These are phyloP conservation scores for Coluber constrictor DNA, from an alignment of 2,797 vertebrate genomes.

Conservation along the genomic window DNA sequence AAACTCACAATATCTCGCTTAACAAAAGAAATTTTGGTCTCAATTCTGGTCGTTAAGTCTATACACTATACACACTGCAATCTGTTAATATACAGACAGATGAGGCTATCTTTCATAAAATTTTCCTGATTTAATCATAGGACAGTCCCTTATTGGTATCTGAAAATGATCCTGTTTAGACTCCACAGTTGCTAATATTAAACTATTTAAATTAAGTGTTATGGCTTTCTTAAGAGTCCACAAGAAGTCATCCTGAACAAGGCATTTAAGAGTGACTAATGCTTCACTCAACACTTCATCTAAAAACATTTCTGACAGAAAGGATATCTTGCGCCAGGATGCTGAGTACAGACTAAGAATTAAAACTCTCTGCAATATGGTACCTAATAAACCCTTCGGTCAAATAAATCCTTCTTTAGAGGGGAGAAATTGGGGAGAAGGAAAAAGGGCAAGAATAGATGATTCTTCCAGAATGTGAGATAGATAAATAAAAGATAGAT, in stretches of 20 bases:
- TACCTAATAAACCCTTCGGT: not conserved
- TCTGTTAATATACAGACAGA: not conserved
- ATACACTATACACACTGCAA: not conserved
- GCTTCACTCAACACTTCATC: not conserved
- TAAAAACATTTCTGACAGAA: not conserved
- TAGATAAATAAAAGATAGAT: not conserved
- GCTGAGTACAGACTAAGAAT: not conserved
- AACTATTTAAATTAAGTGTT: not conserved
- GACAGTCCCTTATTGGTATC: fast-evolving
- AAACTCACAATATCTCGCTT: no score
- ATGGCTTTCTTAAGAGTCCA: not conserved
- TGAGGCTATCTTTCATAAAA: fast-evolving
- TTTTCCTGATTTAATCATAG: not conserved
- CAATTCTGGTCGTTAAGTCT: no score
- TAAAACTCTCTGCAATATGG: no score
- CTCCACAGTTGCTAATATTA: fast-evolving
- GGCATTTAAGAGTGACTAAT: not conserved
- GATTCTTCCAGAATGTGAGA: not conserved
- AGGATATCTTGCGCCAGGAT: not conserved
- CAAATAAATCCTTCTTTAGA: not conserved
- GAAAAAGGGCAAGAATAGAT: not conserved
- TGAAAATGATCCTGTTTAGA: not conserved
- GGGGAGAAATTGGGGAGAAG: not conserved
- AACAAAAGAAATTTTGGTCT: no score
- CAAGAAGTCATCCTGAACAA: not conserved